Percentiles rank a stretch among this genome's conserved stretches.
phyloP scores from a whole-genome alignment of 2,797 vertebrate genomes.

The Hoplostethus mediterraneus region DNA sequence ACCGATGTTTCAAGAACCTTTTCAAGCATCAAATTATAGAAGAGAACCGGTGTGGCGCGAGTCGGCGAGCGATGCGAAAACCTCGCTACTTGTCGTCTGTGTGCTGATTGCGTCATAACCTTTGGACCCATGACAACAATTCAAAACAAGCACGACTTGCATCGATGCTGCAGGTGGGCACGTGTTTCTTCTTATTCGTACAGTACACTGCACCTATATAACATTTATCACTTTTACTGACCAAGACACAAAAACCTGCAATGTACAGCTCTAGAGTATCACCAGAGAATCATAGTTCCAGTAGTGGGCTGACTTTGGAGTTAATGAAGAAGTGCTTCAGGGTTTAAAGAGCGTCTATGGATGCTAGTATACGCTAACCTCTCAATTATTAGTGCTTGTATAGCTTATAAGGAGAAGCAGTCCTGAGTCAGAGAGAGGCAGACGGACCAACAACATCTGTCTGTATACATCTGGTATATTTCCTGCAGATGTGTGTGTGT shows the following conservation, averaged over 20 bases:
- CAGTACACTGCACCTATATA: too few relatives aligned
- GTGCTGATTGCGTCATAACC: too few relatives aligned
- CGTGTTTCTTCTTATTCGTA: too few relatives aligned
- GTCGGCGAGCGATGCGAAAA: too few relatives aligned
- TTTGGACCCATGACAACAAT: background rate
- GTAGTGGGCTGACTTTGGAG: constrained; percentile 11
- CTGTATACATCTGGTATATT: constrained; percentile 22
- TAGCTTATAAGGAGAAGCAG: constrained; percentile 40
- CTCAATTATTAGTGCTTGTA: constrained; percentile 50
- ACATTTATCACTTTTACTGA: background rate
- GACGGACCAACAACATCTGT: constrained; percentile 62
- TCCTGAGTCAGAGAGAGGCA: constrained; percentile 57
- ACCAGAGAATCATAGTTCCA: constrained; percentile 5
- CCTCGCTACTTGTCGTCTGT: too few relatives aligned
- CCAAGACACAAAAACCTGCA: background rate
- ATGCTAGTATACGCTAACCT: constrained; percentile 16
- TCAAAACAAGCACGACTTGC: background rate
- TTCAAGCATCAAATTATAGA: too few relatives aligned
- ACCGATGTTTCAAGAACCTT: too few relatives aligned
- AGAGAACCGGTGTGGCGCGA: too few relatives aligned
- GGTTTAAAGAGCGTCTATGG: constrained; percentile 22
- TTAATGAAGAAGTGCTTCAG: constrained; percentile 21
- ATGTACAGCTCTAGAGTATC: background rate
- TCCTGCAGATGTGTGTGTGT: constrained; percentile 23
- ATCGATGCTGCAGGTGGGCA: background rate